Evolutionary conservation across 2,888 invertebrate species (phyloP), one percentile per base, ranked within the genome.

Genomic region (Acleris sparsana): DNA sequence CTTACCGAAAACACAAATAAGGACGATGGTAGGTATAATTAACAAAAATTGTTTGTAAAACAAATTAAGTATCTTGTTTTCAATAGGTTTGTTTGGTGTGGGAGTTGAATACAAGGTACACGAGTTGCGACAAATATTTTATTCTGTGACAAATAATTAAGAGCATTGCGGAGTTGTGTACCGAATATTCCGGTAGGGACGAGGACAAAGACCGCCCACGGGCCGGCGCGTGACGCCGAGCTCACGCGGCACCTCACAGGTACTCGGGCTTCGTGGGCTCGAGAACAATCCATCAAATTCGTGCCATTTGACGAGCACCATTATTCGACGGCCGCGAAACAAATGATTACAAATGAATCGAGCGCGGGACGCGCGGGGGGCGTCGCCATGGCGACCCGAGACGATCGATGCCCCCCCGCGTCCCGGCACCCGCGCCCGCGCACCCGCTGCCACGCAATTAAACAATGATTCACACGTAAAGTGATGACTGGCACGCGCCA

Each of bases 271-370:
- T 70, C 70, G 66, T 76, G 76, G 73, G 70, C 75, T 75, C 71
- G 69, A 60, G 64, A 62, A 69, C 66, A 81, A 90, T 90, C 85
- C 82, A 90, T 92, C 88, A 90, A 87, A 87, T 86, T 87, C 81
- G 75, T 84, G 77, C 81, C 78, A 80, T 88, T 87, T 86, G 87
- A 88, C 84, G 83, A 85, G 80, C 78, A 77, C 85, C 87, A 86
- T 88, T 87, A 89, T 90, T 86, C 86, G 87, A 86, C 80, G 83
- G 84, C 83, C 80, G 84, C 86, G 88, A 92, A 92, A 91, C 92
- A 92, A 92, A 92, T 90, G 92, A 91, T 92, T 88, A 92, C 92
- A 92, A 92, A 91, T 91, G 91, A 89, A 89, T 87, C 79, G 83
- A 80, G 84, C 73, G 77, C 78, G 75, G 75, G 70, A 76, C 71